Percentiles rank a stretch among this genome's conserved stretches.
phyloP scores from a whole-genome alignment of 1,140 invertebrate genomes.

The Akabosia matsudoensis region DNA sequence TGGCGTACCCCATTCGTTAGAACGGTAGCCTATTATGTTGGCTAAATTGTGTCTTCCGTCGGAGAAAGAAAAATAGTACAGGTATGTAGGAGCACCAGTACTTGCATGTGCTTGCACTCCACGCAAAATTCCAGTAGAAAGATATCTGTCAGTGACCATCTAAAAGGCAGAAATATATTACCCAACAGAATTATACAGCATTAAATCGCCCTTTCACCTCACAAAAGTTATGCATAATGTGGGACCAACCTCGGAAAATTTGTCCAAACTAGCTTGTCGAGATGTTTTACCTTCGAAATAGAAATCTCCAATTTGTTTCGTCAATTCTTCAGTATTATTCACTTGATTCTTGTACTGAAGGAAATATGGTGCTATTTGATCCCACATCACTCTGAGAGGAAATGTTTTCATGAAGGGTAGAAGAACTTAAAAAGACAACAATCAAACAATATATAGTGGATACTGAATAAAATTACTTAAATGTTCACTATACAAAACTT shows the following conservation, averaged over 20 bases:
- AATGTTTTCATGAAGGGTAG: neutral
- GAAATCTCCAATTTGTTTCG: neutral
- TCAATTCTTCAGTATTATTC: neutral
- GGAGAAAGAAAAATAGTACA: conserved; percentile 8
- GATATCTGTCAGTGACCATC: conserved; percentile 5
- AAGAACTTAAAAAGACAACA: neutral
- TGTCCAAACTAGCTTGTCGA: neutral
- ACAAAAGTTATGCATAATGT: neutral
- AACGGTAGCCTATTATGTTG: neutral
- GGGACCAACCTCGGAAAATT: neutral
- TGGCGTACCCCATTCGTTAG: conserved; percentile 4
- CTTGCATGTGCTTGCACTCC: conserved; percentile 1
- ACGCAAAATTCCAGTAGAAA: neutral
- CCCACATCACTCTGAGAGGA: neutral
- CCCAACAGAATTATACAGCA: neutral
- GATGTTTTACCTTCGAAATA: neutral
- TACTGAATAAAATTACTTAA: neutral
- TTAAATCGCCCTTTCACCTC: too few relatives aligned
- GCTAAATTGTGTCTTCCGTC: neutral
- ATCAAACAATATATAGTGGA: neutral
- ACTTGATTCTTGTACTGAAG: neutral
- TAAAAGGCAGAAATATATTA: neutral
- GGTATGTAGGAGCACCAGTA: neutral
- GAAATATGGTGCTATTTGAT: conserved; percentile 1
- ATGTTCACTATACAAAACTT: neutral